These are phyloP conservation scores for Drosophila kanekoi DNA, from an alignment of 2,888 invertebrate species.

Conservation along the genomic window DNA sequence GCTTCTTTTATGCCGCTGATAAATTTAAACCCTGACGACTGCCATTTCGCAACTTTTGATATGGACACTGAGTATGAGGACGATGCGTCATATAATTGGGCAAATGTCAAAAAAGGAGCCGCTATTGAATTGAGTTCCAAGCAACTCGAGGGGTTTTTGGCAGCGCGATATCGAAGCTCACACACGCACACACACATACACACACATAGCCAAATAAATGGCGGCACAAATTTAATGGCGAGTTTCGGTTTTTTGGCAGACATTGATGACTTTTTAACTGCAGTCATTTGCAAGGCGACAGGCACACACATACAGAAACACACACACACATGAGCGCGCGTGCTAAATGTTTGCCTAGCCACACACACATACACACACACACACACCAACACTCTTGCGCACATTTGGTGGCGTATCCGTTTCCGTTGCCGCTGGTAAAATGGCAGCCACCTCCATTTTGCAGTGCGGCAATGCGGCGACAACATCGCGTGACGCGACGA, in stretches of 20 bases:
- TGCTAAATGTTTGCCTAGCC: slow-evolving; percentile 52
- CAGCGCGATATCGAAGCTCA: slow-evolving; percentile 39
- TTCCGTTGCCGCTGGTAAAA: slow-evolving; percentile 60
- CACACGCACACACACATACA: slow-evolving; percentile 12
- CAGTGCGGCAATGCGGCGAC: slow-evolving; percentile 62
- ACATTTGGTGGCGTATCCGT: slow-evolving; percentile 65
- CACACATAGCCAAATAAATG: slow-evolving; percentile 48
- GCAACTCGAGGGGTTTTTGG: slow-evolving; percentile 43
- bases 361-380: slow-evolving; percentile 14
- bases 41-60: slow-evolving; percentile 47
- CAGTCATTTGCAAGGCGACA: slow-evolving; percentile 79
- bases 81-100: slow-evolving; percentile 49
- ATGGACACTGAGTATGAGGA: slow-evolving; percentile 16
- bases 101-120: slow-evolving; percentile 28
- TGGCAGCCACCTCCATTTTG: slow-evolving; percentile 35
- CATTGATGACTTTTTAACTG: slow-evolving; percentile 84
- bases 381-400: slow-evolving; percentile 7
- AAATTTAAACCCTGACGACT: slow-evolving; percentile 47
- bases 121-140: slow-evolving; percentile 35
- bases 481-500: slow-evolving; percentile 82
- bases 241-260: slow-evolving; percentile 75
- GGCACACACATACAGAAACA: slow-evolving; percentile 26
- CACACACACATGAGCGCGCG: background rate
- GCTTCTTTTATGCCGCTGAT: slow-evolving; percentile 56
- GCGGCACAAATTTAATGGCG: slow-evolving; percentile 73